Evolutionary conservation across 1,140 invertebrate genomes (phyloP), one percentile per base, ranked within the genome.

Genomic region (Ostrea edulis): DNA sequence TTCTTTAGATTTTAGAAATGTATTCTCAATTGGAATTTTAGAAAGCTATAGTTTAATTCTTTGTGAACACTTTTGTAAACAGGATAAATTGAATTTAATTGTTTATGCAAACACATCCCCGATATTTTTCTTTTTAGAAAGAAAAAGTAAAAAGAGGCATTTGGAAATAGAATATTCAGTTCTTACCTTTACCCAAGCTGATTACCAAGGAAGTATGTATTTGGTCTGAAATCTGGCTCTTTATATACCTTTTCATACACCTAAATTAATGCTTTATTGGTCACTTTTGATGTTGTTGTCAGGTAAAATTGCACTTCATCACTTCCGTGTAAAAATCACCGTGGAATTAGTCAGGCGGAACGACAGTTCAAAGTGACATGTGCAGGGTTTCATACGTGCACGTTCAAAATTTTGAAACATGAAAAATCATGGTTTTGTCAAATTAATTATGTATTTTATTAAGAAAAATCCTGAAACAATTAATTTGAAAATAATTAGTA

Each of bases 221-320:
- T 77, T 77, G 22, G 8, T 29, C 12, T 77, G 12, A 77, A 77
- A 77, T 35, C 35, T 17, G 25, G 25, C 68, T 35, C 68, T 14
- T 77, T 77, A 29, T 77, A 77, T 77, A 77, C 68, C 25, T 29
- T 77, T 77, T 77, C 22, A 77, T 11, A 35, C 14, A 29, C 29
- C 14, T 77, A n/a, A 77, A 25, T 77, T 77, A 35, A 25, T 35
- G 68, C 68, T 77, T 25, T 77, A 77, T 77, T 77, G 68, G 68
- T 77, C 68, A 77, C 9, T 29, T 71, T 71, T 71, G 22, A 25
- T 77, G 68, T 77, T 77, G 68, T 77, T 29, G 22, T 29, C 68
- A 77, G 68, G 68, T 77, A 29, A 4, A 29, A 77, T 77, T 77
- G 68, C 68, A 77, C 25, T 29, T 77, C 22, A 77, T 35, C 29